Evolutionary conservation across 2,888 invertebrate genomes (phyloP), one percentile per base, ranked within the genome.

Genomic region (Lepidochrysops patricia): DNA sequence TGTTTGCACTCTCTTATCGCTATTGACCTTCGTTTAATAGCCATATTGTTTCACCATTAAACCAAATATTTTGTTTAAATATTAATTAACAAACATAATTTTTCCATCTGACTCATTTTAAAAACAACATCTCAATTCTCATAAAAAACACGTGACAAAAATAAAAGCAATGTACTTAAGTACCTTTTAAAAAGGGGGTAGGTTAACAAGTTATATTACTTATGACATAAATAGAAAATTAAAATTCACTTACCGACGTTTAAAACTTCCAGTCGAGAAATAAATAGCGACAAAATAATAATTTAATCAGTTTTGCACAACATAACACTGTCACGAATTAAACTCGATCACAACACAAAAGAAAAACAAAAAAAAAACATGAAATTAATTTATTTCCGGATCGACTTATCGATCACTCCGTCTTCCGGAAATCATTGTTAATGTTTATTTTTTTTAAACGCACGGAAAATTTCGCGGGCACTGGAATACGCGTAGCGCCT

Each of bases 381-480:
- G 19, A 19, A 19, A 54, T 29, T 12, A 29, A 12, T 32, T 32
- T 32, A 7, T 26, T 13, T 13, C 26, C 29, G 32, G 32, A 32
- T 26, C 4, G 13, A 29, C 13, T 19, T 54, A 54, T 54, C 54
- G 54, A 54, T 54, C 32, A 15, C 4, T 52, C 29, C 54, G 19
- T 32, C 7, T 52, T 54, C 54, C 29, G 32, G 32, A 54, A 32
- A 54, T 32, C 54, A 54, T 54, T 54, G 54, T 52, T 59, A 35
- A 59, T 50, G 35, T 49, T 52, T 48, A 43, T 15, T 57, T 59
- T 59, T 7, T 35, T 26, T 49, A 19, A 52, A 52, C 6, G 15
- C 48, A 67, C 75, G 74, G 72, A 72, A 76, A 74, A 71, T 70
- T 72, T n/a, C 69, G 61, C 62, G 58, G 13, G 29, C 19, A 29